Base-by-base conservation (phyloP, 2,888 invertebrate species). In the Serripes groenlandicus region DNA sequence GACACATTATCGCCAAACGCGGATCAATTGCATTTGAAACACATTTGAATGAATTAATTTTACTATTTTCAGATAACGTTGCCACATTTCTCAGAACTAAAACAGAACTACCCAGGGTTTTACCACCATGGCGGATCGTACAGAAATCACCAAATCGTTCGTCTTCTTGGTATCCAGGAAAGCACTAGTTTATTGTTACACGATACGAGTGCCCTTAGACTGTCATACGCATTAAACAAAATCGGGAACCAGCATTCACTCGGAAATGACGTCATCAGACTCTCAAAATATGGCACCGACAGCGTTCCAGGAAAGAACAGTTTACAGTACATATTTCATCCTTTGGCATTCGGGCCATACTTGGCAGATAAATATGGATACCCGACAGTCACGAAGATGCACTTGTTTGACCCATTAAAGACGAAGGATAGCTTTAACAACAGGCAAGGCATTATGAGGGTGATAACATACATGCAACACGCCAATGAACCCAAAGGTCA, bases 331-430 rank as follows among this genome's bases (percentile, higher is more conserved):
- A 92, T 94, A 35, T 94, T 92, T 85, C 90, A 93, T 68, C 93
- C 93, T 11, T 90, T 93, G 3, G 94, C 93, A 3, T 93, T 92
- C 75, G 93, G 93, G 37, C 93, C 93, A 1, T 94, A 90, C 75
- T 78, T 94, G 37, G 93, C 93, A 0, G 92, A 92, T 66, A 93
- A 92, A 74, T 94, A 93, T 80, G 93, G 93, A 21, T 92, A 92
- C 73, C 94, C 94, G 4, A 89, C 83, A 9, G 89, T 93, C n/a
- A 90, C 92, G 52, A 91, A 91, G 54, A 83, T 92, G 58, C 91
- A 92, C 71, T 81, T 89, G 35, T 88, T 88, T 49, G 92, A 93
- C 71, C 92, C 92, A 0, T 78, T 84, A 3, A 82, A 89, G 71
- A 91, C 92, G 1, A 92, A 92, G 86, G 89, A 89, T 73, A 90